A percentile compares a stretch with the other conserved stretches of the same genome.
phyloP scores from a whole-genome alignment of 2,113 vertebrate species.

The Cebus imitator region DNA sequence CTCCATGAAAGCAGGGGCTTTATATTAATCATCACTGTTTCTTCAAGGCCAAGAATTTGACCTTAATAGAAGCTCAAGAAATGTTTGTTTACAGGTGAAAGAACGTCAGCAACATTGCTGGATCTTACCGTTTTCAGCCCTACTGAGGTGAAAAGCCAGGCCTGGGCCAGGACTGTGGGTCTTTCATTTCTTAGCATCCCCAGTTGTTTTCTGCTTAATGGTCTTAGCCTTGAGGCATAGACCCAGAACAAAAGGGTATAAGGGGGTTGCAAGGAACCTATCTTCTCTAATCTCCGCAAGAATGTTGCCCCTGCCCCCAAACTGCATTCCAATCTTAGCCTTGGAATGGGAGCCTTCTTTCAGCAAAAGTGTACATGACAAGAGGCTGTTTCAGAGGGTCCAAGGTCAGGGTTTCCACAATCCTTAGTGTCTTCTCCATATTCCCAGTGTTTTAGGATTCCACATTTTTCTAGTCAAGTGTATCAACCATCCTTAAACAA shows the following conservation, averaged over 20 bases:
- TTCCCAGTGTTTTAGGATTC: background rate
- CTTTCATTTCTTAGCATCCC: background rate
- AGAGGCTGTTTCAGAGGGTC: background rate
- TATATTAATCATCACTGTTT: background rate
- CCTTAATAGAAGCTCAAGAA: background rate
- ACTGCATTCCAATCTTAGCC: constrained; percentile 42
- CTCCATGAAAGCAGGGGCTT: background rate
- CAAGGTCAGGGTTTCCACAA: background rate
- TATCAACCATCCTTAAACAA: background rate
- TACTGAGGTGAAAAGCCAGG: background rate
- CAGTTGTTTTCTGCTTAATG: constrained; percentile 21
- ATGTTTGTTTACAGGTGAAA: background rate
- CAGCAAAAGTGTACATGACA: background rate
- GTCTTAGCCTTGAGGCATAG: constrained; percentile 22
- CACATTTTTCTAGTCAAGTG: background rate
- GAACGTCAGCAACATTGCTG: background rate
- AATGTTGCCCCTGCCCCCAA: constrained; percentile 49
- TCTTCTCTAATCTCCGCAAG: constrained; percentile 47
- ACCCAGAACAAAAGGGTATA: background rate
- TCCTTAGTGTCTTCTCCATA: background rate
- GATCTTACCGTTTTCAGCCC: background rate
- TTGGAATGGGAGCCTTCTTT: background rate
- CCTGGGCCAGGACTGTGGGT: background rate
- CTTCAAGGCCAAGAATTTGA: background rate
- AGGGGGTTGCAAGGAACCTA: background rate